Base-by-base conservation (phyloP, 2,113 vertebrate species). In the Emydura subglobosa region DNA sequence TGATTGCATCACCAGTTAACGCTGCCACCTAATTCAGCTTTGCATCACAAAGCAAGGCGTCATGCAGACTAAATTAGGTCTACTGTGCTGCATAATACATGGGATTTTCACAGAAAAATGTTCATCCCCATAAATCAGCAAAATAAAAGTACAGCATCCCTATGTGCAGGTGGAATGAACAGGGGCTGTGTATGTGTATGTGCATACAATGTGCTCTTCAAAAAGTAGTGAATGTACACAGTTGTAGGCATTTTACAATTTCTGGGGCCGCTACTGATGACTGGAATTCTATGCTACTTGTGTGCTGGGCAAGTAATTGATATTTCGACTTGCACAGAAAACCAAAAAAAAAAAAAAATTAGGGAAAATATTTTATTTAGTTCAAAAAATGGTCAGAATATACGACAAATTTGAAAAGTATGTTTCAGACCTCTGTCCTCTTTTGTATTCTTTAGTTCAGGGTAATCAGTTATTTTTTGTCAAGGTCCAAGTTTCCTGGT, bases 231-330 rank as follows among this genome's bases (percentile, higher is more conserved):
- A 25, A 2, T 3, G 11, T 10, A 9, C 4, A 47, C 2, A 14
- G 22, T 0, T 7, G 3, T 5, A 90, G 34, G 1, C 7, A 1
- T 84, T 4, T 55, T 86, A 29, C 83, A 6, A 14, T 13, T 4
- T 87, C 85, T 42, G 2, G 14, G 6, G 21, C 3, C 54, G n/a
- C 5, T 54, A n/a, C 39, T 16, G 4, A 44, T 34, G 31, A 21
- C 1, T 83, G 11, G 47, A 86, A 79, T 25, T 87, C 27, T 47
- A 85, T 49, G 17, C 9, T 44, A 47, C 25, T 5, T n/a, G 16
- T 47, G 6, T 21, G 31, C 61, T 68, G 34, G 61, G 14, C 17
- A 68, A 68, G 61, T 68, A 68, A 16, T 14, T 68, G 61, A 68
- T 68, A n/a, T n/a, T n/a, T 68, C 17, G 3, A 16, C 34, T n/a